Conservation (phyloP, 2,797 vertebrate species). For the Chaunax sp. region DNA sequence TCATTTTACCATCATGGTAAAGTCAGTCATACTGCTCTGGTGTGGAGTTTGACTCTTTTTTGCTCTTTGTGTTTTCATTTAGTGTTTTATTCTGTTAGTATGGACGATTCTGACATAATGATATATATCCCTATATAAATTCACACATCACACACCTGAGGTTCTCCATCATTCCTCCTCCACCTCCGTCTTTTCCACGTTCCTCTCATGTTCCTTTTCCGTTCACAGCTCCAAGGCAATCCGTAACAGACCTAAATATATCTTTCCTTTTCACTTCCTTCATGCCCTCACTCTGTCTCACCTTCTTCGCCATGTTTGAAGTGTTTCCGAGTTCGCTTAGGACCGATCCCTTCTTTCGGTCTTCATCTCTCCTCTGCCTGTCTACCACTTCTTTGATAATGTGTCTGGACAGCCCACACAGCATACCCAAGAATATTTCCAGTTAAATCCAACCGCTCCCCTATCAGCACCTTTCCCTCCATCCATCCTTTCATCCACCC, state of each 20-base stretch:
- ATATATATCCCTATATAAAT: neutral
- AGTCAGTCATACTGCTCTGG: neutral
- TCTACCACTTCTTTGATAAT: slow-evolving; percentile 34
- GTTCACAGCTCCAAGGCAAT: neutral
- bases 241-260: slow-evolving; percentile 3
- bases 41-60: neutral
- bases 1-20: neutral
- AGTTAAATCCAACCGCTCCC: slow-evolving; percentile 31
- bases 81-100: neutral
- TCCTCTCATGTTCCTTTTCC: neutral
- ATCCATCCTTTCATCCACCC: neutral
- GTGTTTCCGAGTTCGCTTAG: slow-evolving; percentile 33
- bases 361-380: slow-evolving; percentile 19
- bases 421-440: slow-evolving; percentile 27
- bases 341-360: neutral
- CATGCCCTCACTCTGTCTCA: neutral
- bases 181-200: neutral
- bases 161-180: slow-evolving; percentile 12
- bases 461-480: slow-evolving; percentile 14
- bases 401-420: slow-evolving; percentile 9
- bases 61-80: neutral
- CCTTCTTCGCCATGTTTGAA: slow-evolving; percentile 20
- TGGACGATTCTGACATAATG: neutral
- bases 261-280: neutral
- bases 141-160: slow-evolving; percentile 17